A percentile compares a stretch with the other conserved stretches of the same genome.
These are phyloP conservation scores for Scaptomyza flava DNA, from an alignment of 2,888 invertebrate genomes.

Conservation along the genomic window DNA sequence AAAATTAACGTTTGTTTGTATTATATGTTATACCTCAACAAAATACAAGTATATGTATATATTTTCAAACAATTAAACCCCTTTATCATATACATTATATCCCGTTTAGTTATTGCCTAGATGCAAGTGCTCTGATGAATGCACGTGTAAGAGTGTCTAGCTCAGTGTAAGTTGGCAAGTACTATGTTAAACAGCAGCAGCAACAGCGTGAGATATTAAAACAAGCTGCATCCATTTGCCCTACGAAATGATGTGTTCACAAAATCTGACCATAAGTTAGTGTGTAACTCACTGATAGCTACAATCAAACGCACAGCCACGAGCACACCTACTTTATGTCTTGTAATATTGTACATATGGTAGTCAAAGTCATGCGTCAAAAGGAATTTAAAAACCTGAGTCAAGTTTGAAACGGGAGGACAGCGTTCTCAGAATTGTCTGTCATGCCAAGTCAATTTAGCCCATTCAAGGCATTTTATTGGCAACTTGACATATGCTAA, in stretches of 20 bases:
- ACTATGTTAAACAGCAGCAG: no score
- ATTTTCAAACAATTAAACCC: no score
- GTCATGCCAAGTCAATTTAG: slow-evolving; percentile 79
- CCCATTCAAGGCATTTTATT: slow-evolving; percentile 75
- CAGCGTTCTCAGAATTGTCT: slow-evolving; percentile 64
- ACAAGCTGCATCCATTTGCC: slow-evolving; percentile 13
- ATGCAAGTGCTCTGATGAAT: no score
- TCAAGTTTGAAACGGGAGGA: slow-evolving; percentile 14
- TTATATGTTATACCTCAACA: no score
- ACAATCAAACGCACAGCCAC: slow-evolving; percentile 9
- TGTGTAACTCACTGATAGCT: slow-evolving; percentile 37
- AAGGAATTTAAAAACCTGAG: slow-evolving; percentile 56
- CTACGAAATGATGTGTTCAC: slow-evolving; percentile 3
- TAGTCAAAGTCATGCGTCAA: slow-evolving; percentile 66
- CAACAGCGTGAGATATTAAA: slow-evolving; percentile 2
- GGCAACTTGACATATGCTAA: slow-evolving; percentile 74
- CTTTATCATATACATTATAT: no score
- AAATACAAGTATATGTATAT: no score
- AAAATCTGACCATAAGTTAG: slow-evolving; percentile 37
- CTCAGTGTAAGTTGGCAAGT: no score
- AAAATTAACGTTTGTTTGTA: no score
- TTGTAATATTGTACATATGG: slow-evolving; percentile 27
- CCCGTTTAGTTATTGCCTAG: no score
- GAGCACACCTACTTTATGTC: slow-evolving; percentile 3
- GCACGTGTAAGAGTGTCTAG: no score